These are phyloP conservation scores for Molothrus ater DNA, from an alignment of 2,797 vertebrate species.

Conservation along the genomic window DNA sequence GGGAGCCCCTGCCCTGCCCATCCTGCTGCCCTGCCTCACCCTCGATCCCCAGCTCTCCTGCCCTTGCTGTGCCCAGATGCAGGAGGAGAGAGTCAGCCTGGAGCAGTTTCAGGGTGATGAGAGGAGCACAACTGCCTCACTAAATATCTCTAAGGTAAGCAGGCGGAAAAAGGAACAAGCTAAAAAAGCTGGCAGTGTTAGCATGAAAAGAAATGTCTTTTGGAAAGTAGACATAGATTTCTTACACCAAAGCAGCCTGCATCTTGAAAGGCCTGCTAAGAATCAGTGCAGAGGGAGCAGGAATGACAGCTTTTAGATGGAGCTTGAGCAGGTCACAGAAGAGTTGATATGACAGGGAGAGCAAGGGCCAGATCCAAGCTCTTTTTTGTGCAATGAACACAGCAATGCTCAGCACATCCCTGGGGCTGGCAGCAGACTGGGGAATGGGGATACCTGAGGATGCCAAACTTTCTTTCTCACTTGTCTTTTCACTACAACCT, in stretches of 20 bases:
- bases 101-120: background rate
- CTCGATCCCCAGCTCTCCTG: fast-evolving
- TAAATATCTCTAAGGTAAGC: background rate
- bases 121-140: background rate
- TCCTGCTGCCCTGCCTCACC: background rate
- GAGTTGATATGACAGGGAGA: background rate
- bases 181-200: background rate
- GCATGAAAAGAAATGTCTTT: background rate
- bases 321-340: background rate
- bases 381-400: background rate
- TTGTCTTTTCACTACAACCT: background rate
- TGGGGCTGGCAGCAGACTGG: background rate
- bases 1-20: background rate
- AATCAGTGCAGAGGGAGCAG: background rate
- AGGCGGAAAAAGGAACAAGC: background rate
- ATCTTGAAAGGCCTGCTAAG: background rate
- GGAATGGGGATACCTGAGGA: background rate
- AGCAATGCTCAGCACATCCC: background rate
- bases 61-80: background rate
- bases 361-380: background rate
- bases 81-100: background rate
- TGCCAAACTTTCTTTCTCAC: background rate
- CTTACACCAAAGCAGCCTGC: background rate
- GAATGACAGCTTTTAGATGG: background rate
- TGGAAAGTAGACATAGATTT: background rate